A percentile compares a stretch with the other conserved stretches of the same genome.
Evolutionary conservation across 2,888 invertebrate genomes (phyloP).

Genomic region (Neoscelio sp.): DNA sequence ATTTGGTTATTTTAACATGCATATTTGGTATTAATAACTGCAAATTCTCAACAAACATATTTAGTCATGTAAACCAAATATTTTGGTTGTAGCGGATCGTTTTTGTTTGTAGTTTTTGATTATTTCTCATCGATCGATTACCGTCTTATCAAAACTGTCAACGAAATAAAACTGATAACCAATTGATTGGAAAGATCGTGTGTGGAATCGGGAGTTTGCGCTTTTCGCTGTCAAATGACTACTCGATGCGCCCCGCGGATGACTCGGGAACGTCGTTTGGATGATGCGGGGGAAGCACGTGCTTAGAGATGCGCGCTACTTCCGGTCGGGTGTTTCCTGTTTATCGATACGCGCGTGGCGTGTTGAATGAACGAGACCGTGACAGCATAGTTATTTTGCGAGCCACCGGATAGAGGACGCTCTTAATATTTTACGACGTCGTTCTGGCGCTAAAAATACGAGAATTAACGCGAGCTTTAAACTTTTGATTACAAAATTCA

Average conservation of each 20-base stretch:
- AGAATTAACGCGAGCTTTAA: not conserved
- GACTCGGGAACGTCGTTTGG: not conserved
- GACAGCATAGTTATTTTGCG: constrained; percentile 54
- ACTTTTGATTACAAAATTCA: constrained; percentile 12
- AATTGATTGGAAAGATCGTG: constrained; percentile 12
- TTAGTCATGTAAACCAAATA: too few relatives aligned
- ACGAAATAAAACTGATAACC: too few relatives aligned
- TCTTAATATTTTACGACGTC: constrained; percentile 41
- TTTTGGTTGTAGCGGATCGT: too few relatives aligned
- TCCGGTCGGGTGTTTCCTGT: constrained; percentile 57
- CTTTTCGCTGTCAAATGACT: constrained; percentile 31
- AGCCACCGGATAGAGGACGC: constrained; percentile 40
- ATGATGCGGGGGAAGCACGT: constrained; percentile 51
- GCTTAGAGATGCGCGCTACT: constrained; percentile 60
- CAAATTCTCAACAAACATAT: too few relatives aligned
- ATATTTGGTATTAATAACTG: too few relatives aligned
- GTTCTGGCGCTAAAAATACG: constrained; percentile 35
- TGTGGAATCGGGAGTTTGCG: constrained; percentile 22
- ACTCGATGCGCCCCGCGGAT: constrained; percentile 1
- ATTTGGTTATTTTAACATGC: too few relatives aligned
- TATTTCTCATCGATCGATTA: too few relatives aligned
- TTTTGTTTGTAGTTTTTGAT: too few relatives aligned
- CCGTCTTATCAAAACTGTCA: too few relatives aligned
- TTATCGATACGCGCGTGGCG: constrained; percentile 56
- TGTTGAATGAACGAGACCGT: constrained; percentile 61